Percentiles rank a stretch among this genome's conserved stretches.
Conservation (phyloP, 2,888 invertebrate species). For the Drosophila ezoana region DNA sequence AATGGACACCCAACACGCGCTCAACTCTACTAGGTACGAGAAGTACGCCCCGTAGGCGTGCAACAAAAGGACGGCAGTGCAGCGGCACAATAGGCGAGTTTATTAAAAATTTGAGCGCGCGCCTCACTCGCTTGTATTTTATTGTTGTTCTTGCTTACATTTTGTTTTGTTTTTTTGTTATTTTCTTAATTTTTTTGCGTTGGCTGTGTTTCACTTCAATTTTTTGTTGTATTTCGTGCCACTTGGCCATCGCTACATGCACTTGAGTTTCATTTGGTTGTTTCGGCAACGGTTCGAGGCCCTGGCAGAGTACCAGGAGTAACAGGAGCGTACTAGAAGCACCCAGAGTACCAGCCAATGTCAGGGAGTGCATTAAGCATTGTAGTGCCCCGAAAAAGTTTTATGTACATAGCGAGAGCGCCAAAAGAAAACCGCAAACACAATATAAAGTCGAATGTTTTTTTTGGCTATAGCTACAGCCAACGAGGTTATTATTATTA, state of each 20-base stretch:
- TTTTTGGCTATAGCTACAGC: constrained; percentile 28
- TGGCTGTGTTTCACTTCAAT: constrained; percentile 21
- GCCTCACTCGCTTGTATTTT: constrained; percentile 48
- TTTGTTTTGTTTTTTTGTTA: background rate
- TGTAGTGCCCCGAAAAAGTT: constrained; percentile 68
- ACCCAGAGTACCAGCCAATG: constrained; percentile 51
- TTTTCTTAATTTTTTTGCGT: constrained; percentile 37
- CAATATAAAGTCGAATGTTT: constrained; percentile 72
- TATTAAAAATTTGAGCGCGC: constrained; percentile 70
- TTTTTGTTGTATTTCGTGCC: constrained; percentile 41
- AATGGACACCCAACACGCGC: background rate
- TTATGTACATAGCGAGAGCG: constrained; percentile 70
- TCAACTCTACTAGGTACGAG: constrained; percentile 5
- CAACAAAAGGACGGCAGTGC: constrained; percentile 53
- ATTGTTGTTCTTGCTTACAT: constrained; percentile 51
- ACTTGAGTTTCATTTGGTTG: constrained; percentile 78
- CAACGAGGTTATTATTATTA: constrained; percentile 59
- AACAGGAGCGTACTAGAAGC: constrained; percentile 2
- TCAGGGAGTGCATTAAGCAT: constrained; percentile 76
- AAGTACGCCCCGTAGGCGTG: constrained; percentile 54
- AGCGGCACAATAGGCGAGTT: constrained; percentile 63
- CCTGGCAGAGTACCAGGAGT: constrained; percentile 8
- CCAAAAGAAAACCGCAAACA: constrained; percentile 71
- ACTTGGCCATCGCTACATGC: constrained; percentile 74
- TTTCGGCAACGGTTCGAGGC: constrained; percentile 51